Evolutionary conservation across 2,888 invertebrate species (phyloP), one percentile per base, ranked within the genome.

Genomic region (Anarsia innoxiella): DNA sequence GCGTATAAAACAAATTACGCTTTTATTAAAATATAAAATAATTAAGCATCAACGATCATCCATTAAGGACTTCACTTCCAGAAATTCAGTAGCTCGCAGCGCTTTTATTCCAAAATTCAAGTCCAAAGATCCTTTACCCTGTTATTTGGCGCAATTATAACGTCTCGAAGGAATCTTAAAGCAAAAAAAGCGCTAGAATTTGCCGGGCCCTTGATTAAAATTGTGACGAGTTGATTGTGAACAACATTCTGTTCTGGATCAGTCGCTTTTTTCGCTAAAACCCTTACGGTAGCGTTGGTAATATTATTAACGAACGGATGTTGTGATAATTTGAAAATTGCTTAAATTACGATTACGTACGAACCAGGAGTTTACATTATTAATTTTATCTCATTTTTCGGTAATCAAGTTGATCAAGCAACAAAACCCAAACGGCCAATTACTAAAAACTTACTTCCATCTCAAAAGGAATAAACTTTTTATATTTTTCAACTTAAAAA

Each of bases 101-200:
- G n/a, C n/a, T n/a, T n/a, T n/a, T n/a, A n/a, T 32, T 19, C 36
- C 32, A 32, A 44, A 43, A 37, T n/a, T n/a, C n/a, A 69, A 55
- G 55, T 59, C 66, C 66, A 54, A 48, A 49, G 58, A 59, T 50
- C 45, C 53, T 48, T 61, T 59, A 54, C 69, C 69, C 76, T 65
- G 70, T 79, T 71, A 77, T 84, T 82, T 77, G 62, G 67, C 55
- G 65, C 80, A 84, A 84, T 84, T 82, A 83, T 74, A 65, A 70
- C 65, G 75, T 82, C 80, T 64, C 56, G 44, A 40, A 56, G 50
- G 76, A 68, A 79, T 79, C 52, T 65, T 58, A 68, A 66, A 65
- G 61, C 56, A 66, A 75, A 79, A 77, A 76, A 79, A 66, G 69
- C 66, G 66, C 76, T 74, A 77, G 79, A 76, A 77, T 74, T 66